phyloP scores from a whole-genome alignment of 2,888 invertebrate genomes.

The Cecidostiba fungosa region DNA sequence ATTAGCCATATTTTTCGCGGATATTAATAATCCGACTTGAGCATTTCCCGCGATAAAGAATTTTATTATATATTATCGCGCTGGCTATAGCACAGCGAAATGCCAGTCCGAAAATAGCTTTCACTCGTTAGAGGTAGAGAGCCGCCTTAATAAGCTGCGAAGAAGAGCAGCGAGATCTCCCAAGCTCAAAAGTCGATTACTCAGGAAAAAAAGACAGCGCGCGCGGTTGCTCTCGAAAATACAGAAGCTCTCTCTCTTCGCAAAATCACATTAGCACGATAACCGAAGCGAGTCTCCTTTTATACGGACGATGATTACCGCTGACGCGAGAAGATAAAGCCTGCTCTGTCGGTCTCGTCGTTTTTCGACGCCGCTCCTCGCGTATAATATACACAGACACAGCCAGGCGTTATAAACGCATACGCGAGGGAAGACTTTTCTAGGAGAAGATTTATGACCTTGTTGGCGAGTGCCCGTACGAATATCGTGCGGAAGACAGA shows the following conservation, averaged over 20 bases:
- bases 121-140: not conserved
- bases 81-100: not conserved
- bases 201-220: not conserved
- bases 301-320: slow-evolving; percentile 13
- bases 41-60: not conserved
- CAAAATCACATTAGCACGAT: slow-evolving; percentile 51
- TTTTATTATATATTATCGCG: slow-evolving; percentile 4
- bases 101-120: not conserved
- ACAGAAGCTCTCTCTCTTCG: slow-evolving; percentile 2
- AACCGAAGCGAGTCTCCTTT: slow-evolving; percentile 1
- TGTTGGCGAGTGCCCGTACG: not conserved
- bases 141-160: not conserved
- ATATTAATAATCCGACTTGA: not conserved
- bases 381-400: not conserved
- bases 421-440: not conserved
- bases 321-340: not conserved
- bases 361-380: not conserved
- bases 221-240: not conserved
- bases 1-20: not conserved
- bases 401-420: not conserved
- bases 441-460: slow-evolving; percentile 25
- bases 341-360: too few relatives aligned
- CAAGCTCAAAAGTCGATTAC: slow-evolving; percentile 40
- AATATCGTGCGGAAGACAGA: too few relatives aligned
- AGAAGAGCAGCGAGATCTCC: not conserved